These are phyloP conservation scores for Torymus aiolomorphi DNA, from an alignment of 2,888 invertebrate species.

Conservation along the genomic window DNA sequence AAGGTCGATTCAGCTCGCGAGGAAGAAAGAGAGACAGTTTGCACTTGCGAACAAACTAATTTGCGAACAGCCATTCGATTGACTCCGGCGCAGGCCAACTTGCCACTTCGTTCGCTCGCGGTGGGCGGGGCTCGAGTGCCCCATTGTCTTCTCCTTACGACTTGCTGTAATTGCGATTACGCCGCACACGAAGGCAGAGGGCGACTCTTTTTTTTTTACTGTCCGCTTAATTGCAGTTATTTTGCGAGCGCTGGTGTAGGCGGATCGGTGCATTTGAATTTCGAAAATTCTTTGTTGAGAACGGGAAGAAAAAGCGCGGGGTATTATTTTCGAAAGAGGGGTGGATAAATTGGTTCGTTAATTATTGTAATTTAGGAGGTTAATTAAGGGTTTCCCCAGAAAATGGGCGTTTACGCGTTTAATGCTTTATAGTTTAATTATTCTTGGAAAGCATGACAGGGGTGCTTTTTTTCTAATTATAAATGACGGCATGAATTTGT, in stretches of 20 bases:
- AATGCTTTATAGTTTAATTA: too few relatives aligned
- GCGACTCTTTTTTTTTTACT: constrained; percentile 22
- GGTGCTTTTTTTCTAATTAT: too few relatives aligned
- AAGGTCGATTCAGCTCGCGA: background rate
- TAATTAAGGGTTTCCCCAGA: too few relatives aligned
- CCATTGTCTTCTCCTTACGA: constrained; percentile 51
- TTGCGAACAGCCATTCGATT: constrained; percentile 61
- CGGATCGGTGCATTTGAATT: background rate
- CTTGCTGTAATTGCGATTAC: constrained; percentile 51
- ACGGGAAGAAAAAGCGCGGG: background rate
- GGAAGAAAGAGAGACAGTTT: constrained; percentile 50
- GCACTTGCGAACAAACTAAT: constrained; percentile 61
- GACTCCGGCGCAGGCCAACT: constrained; percentile 57
- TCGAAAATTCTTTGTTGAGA: background rate
- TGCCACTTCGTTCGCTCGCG: constrained; percentile 38
- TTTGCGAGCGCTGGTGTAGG: constrained; percentile 10
- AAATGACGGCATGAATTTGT: too few relatives aligned
- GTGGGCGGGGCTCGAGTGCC: background rate
- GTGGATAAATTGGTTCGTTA: too few relatives aligned
- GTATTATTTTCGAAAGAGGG: too few relatives aligned
- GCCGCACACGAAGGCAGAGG: background rate
- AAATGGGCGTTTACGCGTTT: too few relatives aligned
- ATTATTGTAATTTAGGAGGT: too few relatives aligned
- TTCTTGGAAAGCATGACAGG: too few relatives aligned
- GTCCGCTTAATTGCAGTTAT: constrained; percentile 52